Evolutionary conservation across 2,797 vertebrate genomes (phyloP).

Genomic region (Xenops minutus): DNA sequence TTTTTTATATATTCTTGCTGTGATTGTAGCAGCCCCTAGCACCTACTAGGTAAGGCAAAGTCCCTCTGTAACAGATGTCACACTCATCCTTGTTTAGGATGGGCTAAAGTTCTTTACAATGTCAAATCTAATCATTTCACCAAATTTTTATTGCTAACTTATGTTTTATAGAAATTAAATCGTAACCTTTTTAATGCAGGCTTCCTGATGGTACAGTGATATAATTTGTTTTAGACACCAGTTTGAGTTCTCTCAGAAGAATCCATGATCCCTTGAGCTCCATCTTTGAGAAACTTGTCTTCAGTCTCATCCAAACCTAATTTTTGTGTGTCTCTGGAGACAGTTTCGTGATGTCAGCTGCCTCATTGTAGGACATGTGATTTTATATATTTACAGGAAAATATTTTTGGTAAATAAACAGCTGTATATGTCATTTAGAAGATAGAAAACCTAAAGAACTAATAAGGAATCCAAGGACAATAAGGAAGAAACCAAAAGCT

Average conservation of each 20-base stretch:
- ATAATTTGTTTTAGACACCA: background rate
- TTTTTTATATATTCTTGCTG: background rate
- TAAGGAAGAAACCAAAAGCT: background rate
- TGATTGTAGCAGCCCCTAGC: background rate
- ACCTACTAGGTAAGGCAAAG: background rate
- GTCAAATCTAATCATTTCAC: background rate
- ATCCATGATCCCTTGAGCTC: background rate
- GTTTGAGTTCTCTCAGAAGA: background rate
- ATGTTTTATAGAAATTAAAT: background rate
- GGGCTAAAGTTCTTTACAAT: background rate
- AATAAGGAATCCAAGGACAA: background rate
- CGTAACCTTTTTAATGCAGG: background rate
- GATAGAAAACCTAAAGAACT: background rate
- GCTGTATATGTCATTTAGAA: background rate
- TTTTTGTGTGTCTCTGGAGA: background rate
- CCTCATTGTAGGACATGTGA: background rate
- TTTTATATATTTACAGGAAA: background rate
- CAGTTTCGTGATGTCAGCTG: background rate
- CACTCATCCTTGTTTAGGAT: background rate
- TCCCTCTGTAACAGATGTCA: background rate
- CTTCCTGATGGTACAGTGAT: background rate
- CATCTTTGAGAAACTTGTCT: background rate
- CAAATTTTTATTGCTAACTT: background rate
- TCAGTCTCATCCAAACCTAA: background rate
- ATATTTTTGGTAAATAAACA: background rate